A percentile compares a stretch with the other conserved stretches of the same genome.
phyloP scores from a whole-genome alignment of 2,797 vertebrate species.

The Ispidina lecontei region DNA sequence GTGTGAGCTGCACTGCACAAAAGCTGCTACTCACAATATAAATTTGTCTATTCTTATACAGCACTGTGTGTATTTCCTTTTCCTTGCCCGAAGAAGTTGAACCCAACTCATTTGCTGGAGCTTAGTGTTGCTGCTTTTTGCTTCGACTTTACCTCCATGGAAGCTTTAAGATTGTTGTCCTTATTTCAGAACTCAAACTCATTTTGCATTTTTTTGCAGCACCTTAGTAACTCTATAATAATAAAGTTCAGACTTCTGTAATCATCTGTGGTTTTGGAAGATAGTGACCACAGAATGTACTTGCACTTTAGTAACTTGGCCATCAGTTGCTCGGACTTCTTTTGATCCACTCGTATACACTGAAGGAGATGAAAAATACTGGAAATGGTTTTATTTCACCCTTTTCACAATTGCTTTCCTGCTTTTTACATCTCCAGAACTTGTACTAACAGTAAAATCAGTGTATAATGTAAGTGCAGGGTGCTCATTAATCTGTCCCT shows the following conservation, averaged over 20 bases:
- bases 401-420: background rate
- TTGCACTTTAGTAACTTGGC: background rate
- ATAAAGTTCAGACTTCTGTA: background rate
- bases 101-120: background rate
- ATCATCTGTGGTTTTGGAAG: background rate
- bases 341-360: background rate
- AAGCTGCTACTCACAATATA: background rate
- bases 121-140: background rate
- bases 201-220: background rate
- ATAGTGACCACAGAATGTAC: rapidly evolving
- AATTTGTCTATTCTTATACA: background rate
- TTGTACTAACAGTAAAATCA: background rate
- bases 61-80: background rate
- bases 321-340: background rate
- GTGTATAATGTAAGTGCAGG: background rate
- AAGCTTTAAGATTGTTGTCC: background rate
- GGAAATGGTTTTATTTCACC: background rate
- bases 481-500: background rate
- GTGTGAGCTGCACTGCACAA: background rate
- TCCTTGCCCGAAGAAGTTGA: background rate
- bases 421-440: background rate
- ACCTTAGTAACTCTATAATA: background rate
- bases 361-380: background rate
- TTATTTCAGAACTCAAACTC: background rate
- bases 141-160: background rate